phyloP scores from a whole-genome alignment of 2,888 invertebrate species.

The Dermolepida albohirtum region DNA sequence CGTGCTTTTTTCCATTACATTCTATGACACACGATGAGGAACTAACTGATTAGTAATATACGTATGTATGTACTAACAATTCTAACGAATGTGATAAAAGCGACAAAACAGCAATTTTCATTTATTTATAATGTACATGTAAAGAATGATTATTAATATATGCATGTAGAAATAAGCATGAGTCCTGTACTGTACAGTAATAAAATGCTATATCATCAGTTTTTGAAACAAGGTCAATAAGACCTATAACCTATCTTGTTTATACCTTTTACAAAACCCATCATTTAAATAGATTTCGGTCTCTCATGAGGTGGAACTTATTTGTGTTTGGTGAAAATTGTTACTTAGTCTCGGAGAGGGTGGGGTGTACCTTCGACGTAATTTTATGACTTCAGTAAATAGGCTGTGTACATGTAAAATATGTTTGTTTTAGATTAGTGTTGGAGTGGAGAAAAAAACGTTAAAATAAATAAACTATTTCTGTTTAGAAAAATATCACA shows the following conservation, averaged over 20 bases:
- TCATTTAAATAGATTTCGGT: conserved; percentile 7
- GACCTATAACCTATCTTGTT: conserved; percentile 20
- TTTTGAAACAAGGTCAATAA: conserved; percentile 33
- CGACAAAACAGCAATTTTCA: conserved; percentile 33
- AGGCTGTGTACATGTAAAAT: conserved; percentile 29
- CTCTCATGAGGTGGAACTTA: not conserved
- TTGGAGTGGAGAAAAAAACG: conserved; percentile 11
- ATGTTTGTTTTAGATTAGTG: conserved; percentile 34
- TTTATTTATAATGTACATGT: conserved; percentile 1
- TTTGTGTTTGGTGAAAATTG: conserved; percentile 23
- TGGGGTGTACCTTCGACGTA: conserved; percentile 27
- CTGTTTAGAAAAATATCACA: conserved; percentile 15
- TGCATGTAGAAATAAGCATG: not conserved
- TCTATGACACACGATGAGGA: conserved; percentile 21
- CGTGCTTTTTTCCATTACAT: conserved; percentile 25
- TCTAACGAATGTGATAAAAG: not conserved
- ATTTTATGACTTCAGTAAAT: conserved; percentile 22
- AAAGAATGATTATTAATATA: not conserved
- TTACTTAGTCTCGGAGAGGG: conserved; percentile 1
- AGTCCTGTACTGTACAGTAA: conserved; percentile 9
- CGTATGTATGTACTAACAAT: not conserved
- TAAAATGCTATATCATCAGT: conserved; percentile 19
- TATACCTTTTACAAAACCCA: conserved; percentile 16
- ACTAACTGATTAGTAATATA: conserved; percentile 23
- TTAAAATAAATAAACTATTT: conserved; percentile 22